Base-by-base conservation (phyloP, 2,888 invertebrate species). In the Lepidonotus clava region DNA sequence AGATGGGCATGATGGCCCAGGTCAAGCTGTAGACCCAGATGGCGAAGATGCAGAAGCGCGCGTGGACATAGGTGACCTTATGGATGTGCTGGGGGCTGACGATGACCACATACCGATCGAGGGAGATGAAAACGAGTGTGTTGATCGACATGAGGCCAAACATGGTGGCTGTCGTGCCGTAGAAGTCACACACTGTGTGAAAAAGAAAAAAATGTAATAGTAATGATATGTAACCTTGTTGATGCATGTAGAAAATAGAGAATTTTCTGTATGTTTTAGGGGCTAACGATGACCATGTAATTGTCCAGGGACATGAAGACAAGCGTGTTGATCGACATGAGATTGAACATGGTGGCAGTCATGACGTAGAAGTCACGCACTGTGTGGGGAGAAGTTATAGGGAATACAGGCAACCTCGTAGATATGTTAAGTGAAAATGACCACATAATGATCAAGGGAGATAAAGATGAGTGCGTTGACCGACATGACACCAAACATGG, bases 261-360 rank as follows among this genome's bases (percentile, higher is more conserved):
- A 14, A 76, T 38, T 21, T 28, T 34, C 2, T 14, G 38, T 8
- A 76, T 36, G 76, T 76, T 34, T 21, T 40, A 28, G 6, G 84
- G 51, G 2, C 34, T n/a, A 4, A 85, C 85, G 32, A 87, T 87
- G 28, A 56, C 84, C 11, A 86, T 11, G 36, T 66, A 86, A 36
- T 86, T 76, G 46, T 88, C 88, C 24, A 88, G 11, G 0, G 87
- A 85, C 21, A 88, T 88, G 76, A 85, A 85, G 6, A 61, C 85
- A 80, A 88, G n/a, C 6, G 85, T 87, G 86, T 88, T 88, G 83
- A 88, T 88, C 41, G 87, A 87, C 83, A 88, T 83, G 21, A 87
- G 46, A 6, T 83, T 86, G 67, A 88, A 87, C 1, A 40, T 24
- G 36, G 87, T 84, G 2, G 87, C 87, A 1, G 76, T 32, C 0